Evolutionary conservation across 1,140 invertebrate species (phyloP).

Genomic region (Drosophila subobscura): DNA sequence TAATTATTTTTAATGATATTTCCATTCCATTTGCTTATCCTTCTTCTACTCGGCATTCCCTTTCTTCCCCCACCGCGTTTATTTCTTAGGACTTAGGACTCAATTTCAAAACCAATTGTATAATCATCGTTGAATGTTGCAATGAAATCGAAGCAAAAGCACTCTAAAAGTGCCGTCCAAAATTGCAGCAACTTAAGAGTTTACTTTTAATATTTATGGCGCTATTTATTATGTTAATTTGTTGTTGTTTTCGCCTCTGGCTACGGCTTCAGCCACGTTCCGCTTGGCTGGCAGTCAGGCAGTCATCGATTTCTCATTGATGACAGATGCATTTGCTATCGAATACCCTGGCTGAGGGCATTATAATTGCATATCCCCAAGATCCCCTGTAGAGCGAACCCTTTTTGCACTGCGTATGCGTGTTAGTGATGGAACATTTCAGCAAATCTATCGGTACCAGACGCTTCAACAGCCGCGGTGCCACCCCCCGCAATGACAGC

Average conservation of each 20-base stretch:
- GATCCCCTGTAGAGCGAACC: too few species aligned
- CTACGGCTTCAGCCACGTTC: neutral
- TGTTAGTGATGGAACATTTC: too few species aligned
- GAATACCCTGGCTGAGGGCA: too few species aligned
- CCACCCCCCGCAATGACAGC: neutral
- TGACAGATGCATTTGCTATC: too few species aligned
- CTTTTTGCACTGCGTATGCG: too few species aligned
- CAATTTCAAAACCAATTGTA: constrained; percentile 40
- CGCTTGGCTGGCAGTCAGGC: too few species aligned
- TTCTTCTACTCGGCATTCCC: too few species aligned
- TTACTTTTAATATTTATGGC: constrained; percentile 56
- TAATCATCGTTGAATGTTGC: constrained; percentile 40
- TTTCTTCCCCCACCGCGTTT: constrained; percentile 2
- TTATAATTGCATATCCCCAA: too few species aligned
- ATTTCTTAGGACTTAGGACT: constrained; percentile 33
- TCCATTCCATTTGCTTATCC: too few species aligned
- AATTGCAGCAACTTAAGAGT: constrained; percentile 51
- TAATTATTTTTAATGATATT: neutral
- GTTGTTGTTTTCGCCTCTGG: neutral
- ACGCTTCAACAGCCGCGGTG: too few species aligned
- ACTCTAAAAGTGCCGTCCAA: constrained; percentile 7
- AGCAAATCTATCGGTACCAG: too few species aligned
- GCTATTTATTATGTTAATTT: constrained; percentile 67
- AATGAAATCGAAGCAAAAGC: constrained; percentile 14
- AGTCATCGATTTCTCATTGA: constrained; percentile 26